These are phyloP conservation scores for Rissa tridactyla DNA, from an alignment of 2,113 vertebrate genomes.

Conservation along the genomic window DNA sequence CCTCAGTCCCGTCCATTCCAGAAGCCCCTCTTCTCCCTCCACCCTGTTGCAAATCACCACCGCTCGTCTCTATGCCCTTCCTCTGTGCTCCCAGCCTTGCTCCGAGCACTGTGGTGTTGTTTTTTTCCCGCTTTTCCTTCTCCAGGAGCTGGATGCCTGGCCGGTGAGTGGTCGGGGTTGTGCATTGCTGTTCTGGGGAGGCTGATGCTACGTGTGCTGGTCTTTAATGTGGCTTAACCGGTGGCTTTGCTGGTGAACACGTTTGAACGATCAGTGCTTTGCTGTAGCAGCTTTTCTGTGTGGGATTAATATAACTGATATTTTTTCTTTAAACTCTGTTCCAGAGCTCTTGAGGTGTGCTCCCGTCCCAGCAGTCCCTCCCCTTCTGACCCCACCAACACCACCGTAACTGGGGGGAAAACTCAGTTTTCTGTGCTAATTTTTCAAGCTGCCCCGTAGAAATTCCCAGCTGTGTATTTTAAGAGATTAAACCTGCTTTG, in stretches of 20 bases:
- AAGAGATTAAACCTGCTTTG: slow-evolving; percentile 33
- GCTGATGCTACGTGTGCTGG: neutral
- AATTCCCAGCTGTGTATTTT: neutral
- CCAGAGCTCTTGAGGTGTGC: neutral
- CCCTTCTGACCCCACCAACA: neutral
- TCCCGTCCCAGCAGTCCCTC: neutral
- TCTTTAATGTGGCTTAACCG: rapidly evolving
- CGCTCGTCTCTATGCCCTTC: rapidly evolving
- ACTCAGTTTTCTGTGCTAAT: neutral
- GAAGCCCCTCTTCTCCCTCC: neutral
- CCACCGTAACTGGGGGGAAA: rapidly evolving
- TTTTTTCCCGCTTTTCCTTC: neutral
- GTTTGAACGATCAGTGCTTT: rapidly evolving
- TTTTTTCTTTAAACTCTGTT: neutral
- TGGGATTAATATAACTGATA: neutral
- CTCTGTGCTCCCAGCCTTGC: neutral
- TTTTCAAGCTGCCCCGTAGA: neutral
- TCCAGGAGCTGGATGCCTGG: neutral
- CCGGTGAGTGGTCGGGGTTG: rapidly evolving
- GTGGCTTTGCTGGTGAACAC: neutral
- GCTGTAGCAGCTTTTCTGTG: neutral
- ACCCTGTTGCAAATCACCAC: too few relatives aligned
- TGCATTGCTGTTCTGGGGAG: rapidly evolving
- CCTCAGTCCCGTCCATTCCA: rapidly evolving
- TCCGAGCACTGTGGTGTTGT: rapidly evolving